Percentiles rank a stretch among this genome's conserved stretches.
Conservation (phyloP, 2,113 vertebrate genomes). For the Mustela nigripes region DNA sequence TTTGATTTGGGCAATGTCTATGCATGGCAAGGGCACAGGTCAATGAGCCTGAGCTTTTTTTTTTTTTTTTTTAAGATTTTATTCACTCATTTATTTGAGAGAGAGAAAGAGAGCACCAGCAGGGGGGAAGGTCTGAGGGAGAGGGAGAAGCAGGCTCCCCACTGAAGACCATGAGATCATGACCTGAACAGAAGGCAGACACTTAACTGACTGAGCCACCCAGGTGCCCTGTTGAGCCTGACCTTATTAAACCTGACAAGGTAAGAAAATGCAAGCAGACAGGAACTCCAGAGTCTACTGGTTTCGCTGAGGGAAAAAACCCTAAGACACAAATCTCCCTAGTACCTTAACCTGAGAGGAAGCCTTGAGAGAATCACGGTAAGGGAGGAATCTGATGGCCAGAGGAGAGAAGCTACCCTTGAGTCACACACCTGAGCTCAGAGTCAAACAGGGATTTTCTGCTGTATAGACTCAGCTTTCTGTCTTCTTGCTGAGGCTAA, state of each 20-base stretch:
- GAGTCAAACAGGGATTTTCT: background rate
- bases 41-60: background rate
- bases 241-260: background rate
- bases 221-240: rapidly evolving
- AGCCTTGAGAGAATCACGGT: background rate
- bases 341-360: background rate
- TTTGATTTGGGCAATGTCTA: background rate
- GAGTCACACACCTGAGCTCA: background rate
- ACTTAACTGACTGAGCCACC: background rate
- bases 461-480: background rate
- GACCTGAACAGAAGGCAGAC: background rate
- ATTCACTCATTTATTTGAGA: background rate
- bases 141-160: background rate
- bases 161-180: background rate
- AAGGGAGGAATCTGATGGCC: background rate
- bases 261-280: background rate
- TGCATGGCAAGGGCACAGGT: background rate
- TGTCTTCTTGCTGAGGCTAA: background rate
- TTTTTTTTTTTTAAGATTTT: background rate
- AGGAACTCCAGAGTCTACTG: background rate
- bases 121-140: background rate
- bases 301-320: background rate
- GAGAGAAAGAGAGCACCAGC: background rate
- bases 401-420: background rate
- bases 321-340: background rate